Base-by-base conservation (phyloP, 2,113 vertebrate species). In the Daboia siamensis region DNA sequence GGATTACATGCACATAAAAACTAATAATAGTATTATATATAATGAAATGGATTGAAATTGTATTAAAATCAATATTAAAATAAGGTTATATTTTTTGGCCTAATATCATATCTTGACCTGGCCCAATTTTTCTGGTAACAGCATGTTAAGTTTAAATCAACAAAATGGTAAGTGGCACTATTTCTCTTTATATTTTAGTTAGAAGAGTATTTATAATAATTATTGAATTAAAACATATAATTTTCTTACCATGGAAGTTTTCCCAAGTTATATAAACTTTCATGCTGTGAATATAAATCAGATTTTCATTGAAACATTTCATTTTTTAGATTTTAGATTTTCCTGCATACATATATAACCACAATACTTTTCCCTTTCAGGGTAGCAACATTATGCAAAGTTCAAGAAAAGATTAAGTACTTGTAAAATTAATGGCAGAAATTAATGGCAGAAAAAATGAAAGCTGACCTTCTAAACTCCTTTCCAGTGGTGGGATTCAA, bases 221-320 rank as follows among this genome's bases (percentile, higher is more conserved):
- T 90, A 90, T 15, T 90, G 44, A 90, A 29, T 69, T 15, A 15
- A 90, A 69, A 69, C 46, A 69, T 64, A 17, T 52, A 86, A 2
- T 20, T 90, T 86, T 92, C 96, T 96, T 97, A 96, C 96, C 94
- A 24, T 51, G 54, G 59, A 26, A 55, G 88, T 64, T 93, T 90
- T 52, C 93, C n/a, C 86, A 93, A 64, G 61, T 94, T 90, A 69
- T 80, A 91, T 39, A 91, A 87, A 91, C 7, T 84, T 92, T 64
- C 51, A 89, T 94, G 46, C 95, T 96, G 94, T 33, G 95, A 97
- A 93, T 88, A 59, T 48, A 95, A 95, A 90, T 52, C 93, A 93
- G 12, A 92, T 10, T 61, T 92, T 39, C 7, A 54, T 87, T 93
- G 93, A 21, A 9, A 87, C 55, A 87, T 1, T n/a, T 44, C 0